phyloP scores from a whole-genome alignment of 2,113 vertebrate species.

The Perccottus glenii region DNA sequence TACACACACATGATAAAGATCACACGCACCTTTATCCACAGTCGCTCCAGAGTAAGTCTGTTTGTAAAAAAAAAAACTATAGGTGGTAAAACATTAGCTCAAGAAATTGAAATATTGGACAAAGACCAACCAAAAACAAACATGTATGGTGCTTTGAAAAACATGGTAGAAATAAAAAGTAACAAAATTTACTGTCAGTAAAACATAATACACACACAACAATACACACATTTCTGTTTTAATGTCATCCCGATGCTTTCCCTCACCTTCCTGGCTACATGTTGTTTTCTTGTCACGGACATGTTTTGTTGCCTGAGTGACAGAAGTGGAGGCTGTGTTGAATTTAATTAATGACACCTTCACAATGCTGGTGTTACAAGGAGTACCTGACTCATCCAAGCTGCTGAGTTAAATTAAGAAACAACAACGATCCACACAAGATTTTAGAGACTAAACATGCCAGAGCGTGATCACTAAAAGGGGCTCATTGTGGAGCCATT shows the following conservation, averaged over 20 bases:
- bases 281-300: slow-evolving; percentile 31
- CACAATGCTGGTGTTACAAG: slow-evolving; percentile 21
- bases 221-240: neutral
- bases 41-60: slow-evolving; percentile 84
- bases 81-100: too few species aligned
- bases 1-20: slow-evolving; percentile 92
- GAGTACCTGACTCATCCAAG: slow-evolving; percentile 32
- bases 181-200: neutral
- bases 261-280: slow-evolving; percentile 8
- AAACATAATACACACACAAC: neutral
- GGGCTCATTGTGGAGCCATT: slow-evolving; percentile 7
- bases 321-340: slow-evolving; percentile 14
- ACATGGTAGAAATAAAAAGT: too few species aligned
- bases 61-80: too few species aligned
- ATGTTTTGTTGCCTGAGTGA: slow-evolving; percentile 25
- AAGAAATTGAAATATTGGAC: too few species aligned
- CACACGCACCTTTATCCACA: slow-evolving; percentile 86
- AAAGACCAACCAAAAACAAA: too few species aligned
- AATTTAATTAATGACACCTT: slow-evolving; percentile 44
- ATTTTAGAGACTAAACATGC: slow-evolving; percentile 10
- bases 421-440: neutral
- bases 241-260: neutral
- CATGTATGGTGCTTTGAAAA: too few species aligned
- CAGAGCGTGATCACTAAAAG: slow-evolving; percentile 8
- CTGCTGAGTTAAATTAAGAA: neutral